phyloP scores from a whole-genome alignment of 2,888 invertebrate species.

The Torymus auratus region DNA sequence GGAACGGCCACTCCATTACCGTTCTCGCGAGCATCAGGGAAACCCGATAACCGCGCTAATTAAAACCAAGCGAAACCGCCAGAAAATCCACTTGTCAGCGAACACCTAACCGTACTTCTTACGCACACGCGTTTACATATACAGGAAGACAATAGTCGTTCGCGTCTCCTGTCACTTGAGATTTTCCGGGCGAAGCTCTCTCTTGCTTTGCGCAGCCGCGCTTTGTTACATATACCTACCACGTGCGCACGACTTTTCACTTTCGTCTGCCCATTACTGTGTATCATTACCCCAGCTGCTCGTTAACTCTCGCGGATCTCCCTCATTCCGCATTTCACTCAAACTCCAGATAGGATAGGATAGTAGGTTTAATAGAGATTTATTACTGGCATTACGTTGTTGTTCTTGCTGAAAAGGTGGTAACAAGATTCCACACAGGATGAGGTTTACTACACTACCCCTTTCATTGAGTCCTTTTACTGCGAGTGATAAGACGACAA shows the following conservation, averaged over 20 bases:
- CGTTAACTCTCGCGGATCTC: slow-evolving; percentile 35
- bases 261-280: slow-evolving; percentile 49
- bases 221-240: slow-evolving; percentile 32
- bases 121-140: no score
- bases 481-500: no score
- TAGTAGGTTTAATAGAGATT: no score
- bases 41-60: slow-evolving; percentile 20
- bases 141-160: slow-evolving; percentile 40
- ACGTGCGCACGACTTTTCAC: slow-evolving; percentile 43
- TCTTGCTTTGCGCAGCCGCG: background rate
- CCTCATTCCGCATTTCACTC: slow-evolving; percentile 28
- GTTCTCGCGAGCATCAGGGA: background rate
- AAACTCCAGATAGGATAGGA: background rate
- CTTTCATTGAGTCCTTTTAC: no score
- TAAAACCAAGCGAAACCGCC: background rate
- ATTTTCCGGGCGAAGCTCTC: background rate
- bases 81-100: slow-evolving; percentile 4
- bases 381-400: no score
- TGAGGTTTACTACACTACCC: no score
- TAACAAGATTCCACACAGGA: no score
- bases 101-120: no score
- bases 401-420: no score
- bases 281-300: slow-evolving; percentile 45
- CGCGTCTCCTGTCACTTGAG: slow-evolving; percentile 32
- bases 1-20: no score